Conservation (phyloP, 2,797 vertebrate genomes). For the Parauchenoglanis punctatus region DNA sequence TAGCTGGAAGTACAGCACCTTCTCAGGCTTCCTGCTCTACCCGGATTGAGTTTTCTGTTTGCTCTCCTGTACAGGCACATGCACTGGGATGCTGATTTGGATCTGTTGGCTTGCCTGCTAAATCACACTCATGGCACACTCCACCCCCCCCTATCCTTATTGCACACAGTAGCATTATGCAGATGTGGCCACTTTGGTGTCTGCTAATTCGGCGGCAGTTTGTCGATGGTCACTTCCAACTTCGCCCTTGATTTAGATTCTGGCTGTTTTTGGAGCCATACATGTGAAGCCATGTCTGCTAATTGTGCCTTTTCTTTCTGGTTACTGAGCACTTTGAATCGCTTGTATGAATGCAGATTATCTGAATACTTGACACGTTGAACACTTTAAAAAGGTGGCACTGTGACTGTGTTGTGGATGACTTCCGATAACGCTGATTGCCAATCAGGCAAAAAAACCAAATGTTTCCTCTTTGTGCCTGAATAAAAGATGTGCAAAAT, state of each 20-base stretch:
- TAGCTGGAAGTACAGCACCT: slow-evolving; percentile 98
- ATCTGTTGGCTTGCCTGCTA: slow-evolving; percentile 4
- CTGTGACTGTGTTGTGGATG: slow-evolving; percentile 22
- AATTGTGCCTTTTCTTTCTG: slow-evolving; percentile 43
- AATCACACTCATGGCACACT: slow-evolving; percentile 17
- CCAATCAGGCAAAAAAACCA: slow-evolving; percentile 32
- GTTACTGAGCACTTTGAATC: slow-evolving; percentile 41
- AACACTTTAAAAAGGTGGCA: slow-evolving; percentile 53
- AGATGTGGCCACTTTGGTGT: slow-evolving; percentile 23
- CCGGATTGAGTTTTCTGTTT: slow-evolving; percentile 81
- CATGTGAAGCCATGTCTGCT: slow-evolving; percentile 35
- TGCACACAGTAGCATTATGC: not conserved
- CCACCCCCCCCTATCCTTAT: not conserved
- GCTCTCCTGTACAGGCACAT: slow-evolving; percentile 16
- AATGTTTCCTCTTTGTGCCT: slow-evolving; percentile 53
- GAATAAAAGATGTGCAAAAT: slow-evolving; percentile 58
- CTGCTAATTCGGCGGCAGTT: not conserved
- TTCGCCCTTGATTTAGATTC: not conserved
- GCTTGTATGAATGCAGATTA: slow-evolving; percentile 35
- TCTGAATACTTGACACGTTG: slow-evolving; percentile 52
- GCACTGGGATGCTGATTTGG: slow-evolving; percentile 25
- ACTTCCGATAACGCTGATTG: slow-evolving; percentile 32
- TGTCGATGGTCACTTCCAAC: not conserved
- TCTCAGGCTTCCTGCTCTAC: slow-evolving; percentile 96
- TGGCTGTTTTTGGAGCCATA: slow-evolving; percentile 12